Evolutionary conservation across 2,888 invertebrate species (phyloP).

Genomic region (Brenthis hecate): DNA sequence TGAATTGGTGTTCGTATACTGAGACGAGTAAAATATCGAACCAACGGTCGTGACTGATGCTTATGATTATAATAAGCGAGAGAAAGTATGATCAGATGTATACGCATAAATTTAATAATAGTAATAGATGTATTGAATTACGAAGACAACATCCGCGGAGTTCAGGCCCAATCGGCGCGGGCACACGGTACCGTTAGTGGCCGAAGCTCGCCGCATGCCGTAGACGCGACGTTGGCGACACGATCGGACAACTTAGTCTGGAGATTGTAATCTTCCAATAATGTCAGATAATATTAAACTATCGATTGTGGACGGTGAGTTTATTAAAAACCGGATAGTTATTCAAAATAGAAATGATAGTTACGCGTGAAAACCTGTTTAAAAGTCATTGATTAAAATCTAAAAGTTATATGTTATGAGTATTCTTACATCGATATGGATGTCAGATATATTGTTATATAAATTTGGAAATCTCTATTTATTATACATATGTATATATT

Average conservation of each 20-base stretch:
- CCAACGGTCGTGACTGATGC: constrained; percentile 66
- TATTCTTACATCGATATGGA: too few species aligned
- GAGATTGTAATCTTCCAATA: constrained; percentile 62
- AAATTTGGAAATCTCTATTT: too few species aligned
- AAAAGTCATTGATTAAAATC: neutral
- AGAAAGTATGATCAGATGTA: constrained; percentile 69
- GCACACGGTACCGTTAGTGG: constrained; percentile 66
- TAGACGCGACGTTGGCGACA: constrained; percentile 48
- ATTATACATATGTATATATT: too few species aligned
- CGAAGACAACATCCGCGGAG: constrained; percentile 67
- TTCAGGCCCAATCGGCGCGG: constrained; percentile 67
- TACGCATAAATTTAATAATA: constrained; percentile 76
- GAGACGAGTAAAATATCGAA: constrained; percentile 59
- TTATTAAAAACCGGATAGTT: constrained; percentile 18
- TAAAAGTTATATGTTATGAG: neutral
- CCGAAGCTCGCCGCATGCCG: constrained; percentile 49
- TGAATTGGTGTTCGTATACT: constrained; percentile 41
- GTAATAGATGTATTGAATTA: constrained; percentile 77
- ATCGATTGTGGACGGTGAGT: constrained; percentile 24
- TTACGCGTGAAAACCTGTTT: neutral
- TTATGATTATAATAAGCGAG: constrained; percentile 65
- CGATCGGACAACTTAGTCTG: constrained; percentile 62
- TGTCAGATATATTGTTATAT: too few species aligned
- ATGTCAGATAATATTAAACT: constrained; percentile 45
- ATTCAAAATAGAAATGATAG: constrained; percentile 11